Base-by-base conservation (phyloP, 2,113 vertebrate genomes). In the Butorides virescens region DNA sequence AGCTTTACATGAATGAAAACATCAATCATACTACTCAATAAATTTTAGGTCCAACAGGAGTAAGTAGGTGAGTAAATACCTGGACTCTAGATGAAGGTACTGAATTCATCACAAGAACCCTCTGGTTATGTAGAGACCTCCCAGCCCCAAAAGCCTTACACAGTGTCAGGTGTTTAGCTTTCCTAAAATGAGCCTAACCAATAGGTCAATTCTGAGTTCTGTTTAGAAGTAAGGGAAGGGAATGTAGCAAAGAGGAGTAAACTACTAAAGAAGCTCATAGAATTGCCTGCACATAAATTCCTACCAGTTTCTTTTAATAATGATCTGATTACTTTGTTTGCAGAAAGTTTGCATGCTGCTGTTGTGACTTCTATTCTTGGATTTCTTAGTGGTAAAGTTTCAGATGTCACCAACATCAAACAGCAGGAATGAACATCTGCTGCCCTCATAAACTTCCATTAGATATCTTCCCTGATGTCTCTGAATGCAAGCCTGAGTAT, bases 301-400 rank as follows among this genome's bases (percentile, higher is more conserved):
- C 50, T 77, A 49, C 25, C n/a, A 16, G 10, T 76, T 86, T 50
- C 29, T 46, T 70, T 88, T 74, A 39, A n/a, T 58, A 53, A 26
- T 26, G 46, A 17, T 21, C 52, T 86, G 37, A 75, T 55, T 44
- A 72, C 23, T 9, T 44, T 62, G 42, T 36, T 85, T 91, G 29
- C 15, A 72, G 85, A 20, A 42, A 67, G 37, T 90, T 97, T 46
- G 53, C 39, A 72, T 68, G 56, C 50, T 80, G 73, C 58, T 81
- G 50, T 67, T 70, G 53, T 56, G 79, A 52, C 59, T 90, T 59
- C 34, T 63, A 5, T 75, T 92, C 80, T 89, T 90, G 32, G 50
- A 76, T 93, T 96, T 92, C 80, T 86, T 53, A 22, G 29, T 70
- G 13, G n/a, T 91, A 88, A 78, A 95, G 34, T 93, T 92, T 95